phyloP scores from a whole-genome alignment of 2,113 vertebrate species.

The Amphiprion percula region DNA sequence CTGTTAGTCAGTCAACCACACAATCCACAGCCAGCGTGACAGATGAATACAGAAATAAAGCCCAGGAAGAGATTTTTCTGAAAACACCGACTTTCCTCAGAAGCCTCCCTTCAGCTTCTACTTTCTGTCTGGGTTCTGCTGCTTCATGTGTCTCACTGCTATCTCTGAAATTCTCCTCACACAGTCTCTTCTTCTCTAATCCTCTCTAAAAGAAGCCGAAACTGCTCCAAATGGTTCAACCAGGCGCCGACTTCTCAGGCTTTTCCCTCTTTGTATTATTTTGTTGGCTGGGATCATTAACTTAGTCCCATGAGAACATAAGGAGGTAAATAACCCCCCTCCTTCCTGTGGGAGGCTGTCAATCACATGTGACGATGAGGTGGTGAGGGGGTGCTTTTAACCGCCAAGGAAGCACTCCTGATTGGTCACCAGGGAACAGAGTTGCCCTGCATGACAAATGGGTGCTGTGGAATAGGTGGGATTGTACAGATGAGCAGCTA shows the following conservation, averaged over 20 bases:
- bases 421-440: slow-evolving; percentile 78
- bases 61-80: slow-evolving; percentile 55
- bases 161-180: slow-evolving; percentile 78
- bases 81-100: slow-evolving; percentile 61
- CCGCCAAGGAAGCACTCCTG: slow-evolving; percentile 69
- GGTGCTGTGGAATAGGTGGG: slow-evolving; percentile 53
- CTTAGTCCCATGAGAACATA: slow-evolving; percentile 78
- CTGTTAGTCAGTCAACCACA: slow-evolving; percentile 57
- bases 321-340: slow-evolving; percentile 79
- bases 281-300: slow-evolving; percentile 81
- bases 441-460: slow-evolving; percentile 71
- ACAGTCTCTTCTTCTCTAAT: slow-evolving; percentile 75
- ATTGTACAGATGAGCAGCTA: slow-evolving; percentile 60
- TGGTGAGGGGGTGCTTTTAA: slow-evolving; percentile 52
- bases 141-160: slow-evolving; percentile 66
- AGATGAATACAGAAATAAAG: slow-evolving; percentile 65
- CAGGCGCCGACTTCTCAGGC: slow-evolving; percentile 76
- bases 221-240: slow-evolving; percentile 76
- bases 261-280: slow-evolving; percentile 78
- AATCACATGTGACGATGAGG: slow-evolving; percentile 79
- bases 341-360: slow-evolving; percentile 78
- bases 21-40: slow-evolving; percentile 63
- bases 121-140: slow-evolving; percentile 67
- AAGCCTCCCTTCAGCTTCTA: slow-evolving; percentile 66
- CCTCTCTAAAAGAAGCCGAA: slow-evolving; percentile 75